Evolutionary conservation across 2,888 invertebrate species (phyloP).

Genomic region (Julus scanicus): DNA sequence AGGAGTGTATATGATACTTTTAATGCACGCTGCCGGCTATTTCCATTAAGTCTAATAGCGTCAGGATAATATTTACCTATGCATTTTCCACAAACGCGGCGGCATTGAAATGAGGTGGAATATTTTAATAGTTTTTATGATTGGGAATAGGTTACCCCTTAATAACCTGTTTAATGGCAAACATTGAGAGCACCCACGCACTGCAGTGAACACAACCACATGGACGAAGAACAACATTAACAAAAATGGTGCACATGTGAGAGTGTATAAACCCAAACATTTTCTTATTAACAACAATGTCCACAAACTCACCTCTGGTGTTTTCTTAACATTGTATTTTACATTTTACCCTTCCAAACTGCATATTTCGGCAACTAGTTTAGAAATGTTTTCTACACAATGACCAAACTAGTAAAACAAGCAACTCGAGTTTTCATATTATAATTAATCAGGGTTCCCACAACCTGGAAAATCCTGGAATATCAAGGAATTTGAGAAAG

Average conservation of each 20-base stretch:
- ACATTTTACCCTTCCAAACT: no score
- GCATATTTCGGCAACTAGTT: no score
- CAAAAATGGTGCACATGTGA: neutral
- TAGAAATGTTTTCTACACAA: no score
- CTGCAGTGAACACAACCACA: neutral
- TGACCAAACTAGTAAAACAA: no score
- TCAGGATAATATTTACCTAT: constrained; percentile 6
- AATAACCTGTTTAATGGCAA: neutral
- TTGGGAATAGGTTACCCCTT: constrained; percentile 6
- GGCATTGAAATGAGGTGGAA: neutral
- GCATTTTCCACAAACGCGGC: neutral
- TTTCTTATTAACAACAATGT: no score
- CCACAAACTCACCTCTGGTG: no score
- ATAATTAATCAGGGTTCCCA: no score
- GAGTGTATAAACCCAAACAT: neutral
- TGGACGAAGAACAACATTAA: neutral
- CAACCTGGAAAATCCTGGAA: no score
- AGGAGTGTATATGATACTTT: neutral
- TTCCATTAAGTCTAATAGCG: constrained; percentile 11
- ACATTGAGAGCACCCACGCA: neutral
- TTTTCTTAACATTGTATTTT: no score
- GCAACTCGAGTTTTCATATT: no score
- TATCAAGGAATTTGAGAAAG: no score
- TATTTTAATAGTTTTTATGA: neutral
- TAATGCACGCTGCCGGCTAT: constrained; percentile 6